Conservation (phyloP, 2,888 invertebrate species). For the Camponotus fellah region DNA sequence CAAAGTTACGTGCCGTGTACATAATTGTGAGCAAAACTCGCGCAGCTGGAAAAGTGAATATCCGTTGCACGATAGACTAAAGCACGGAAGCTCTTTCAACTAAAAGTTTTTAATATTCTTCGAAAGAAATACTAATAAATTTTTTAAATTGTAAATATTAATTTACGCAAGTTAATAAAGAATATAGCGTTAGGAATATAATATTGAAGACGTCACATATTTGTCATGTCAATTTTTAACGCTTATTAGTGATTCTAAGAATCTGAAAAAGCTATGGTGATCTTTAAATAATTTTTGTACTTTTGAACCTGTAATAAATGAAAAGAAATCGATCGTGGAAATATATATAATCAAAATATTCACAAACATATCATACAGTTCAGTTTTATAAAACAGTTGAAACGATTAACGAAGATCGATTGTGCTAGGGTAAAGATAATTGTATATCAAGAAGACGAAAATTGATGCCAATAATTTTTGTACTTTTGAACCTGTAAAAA, state of each 20-base stretch:
- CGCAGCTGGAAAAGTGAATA: slow-evolving; percentile 38
- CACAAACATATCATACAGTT: not conserved
- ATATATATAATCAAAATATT: not conserved
- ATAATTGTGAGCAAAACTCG: slow-evolving; percentile 42
- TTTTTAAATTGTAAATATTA: not conserved
- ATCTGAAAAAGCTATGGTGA: not conserved
- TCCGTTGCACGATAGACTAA: slow-evolving; percentile 8
- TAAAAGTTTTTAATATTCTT: slow-evolving; percentile 16
- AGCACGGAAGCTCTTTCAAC: not conserved
- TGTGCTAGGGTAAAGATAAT: not conserved
- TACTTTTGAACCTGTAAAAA: not conserved
- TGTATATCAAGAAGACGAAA: slow-evolving; percentile 46
- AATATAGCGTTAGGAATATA: not conserved
- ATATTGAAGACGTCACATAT: not conserved
- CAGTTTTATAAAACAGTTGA: not conserved
- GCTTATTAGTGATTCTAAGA: not conserved
- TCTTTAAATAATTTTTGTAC: not conserved
- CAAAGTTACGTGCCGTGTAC: slow-evolving; percentile 38
- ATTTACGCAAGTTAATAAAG: not conserved
- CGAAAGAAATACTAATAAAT: not conserved
- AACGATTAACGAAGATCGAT: slow-evolving; percentile 29
- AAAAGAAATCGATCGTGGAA: not conserved
- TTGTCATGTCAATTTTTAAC: not conserved
- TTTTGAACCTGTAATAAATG: not conserved
- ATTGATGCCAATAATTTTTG: slow-evolving; percentile 36